Evolutionary conservation across 2,797 vertebrate genomes (phyloP).

Genomic region (Cossypha heuglini): DNA sequence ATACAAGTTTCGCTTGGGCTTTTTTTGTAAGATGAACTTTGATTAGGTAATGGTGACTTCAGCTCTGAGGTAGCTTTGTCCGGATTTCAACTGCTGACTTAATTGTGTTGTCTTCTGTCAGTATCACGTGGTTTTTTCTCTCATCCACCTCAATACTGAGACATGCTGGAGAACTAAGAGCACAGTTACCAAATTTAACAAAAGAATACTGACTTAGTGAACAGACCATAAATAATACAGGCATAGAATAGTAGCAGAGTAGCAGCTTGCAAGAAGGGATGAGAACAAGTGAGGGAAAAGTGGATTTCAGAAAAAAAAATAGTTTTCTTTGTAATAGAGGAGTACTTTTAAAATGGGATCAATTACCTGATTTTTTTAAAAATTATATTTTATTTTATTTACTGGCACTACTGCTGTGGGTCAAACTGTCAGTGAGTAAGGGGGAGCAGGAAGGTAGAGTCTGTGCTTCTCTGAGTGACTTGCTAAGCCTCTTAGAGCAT

Average conservation of each 20-base stretch:
- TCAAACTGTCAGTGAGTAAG: not conserved
- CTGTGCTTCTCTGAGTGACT: not conserved
- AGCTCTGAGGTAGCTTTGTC: not conserved
- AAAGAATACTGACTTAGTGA: not conserved
- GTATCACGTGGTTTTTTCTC: not conserved
- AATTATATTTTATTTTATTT: not conserved
- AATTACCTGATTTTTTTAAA: not conserved
- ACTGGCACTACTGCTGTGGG: not conserved
- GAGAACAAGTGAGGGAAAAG: not conserved
- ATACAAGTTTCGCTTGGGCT: not conserved
- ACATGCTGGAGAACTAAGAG: not conserved
- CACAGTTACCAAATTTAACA: not conserved
- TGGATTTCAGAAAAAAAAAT: not conserved
- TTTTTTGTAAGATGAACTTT: not conserved
- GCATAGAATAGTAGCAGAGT: not conserved
- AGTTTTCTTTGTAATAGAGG: not conserved
- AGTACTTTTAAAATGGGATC: not conserved
- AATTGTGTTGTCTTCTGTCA: not conserved
- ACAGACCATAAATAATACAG: conserved; percentile 13
- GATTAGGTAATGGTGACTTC: not conserved
- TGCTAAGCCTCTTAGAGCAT: conserved; percentile 34
- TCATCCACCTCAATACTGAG: not conserved
- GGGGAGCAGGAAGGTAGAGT: not conserved
- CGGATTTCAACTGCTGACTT: not conserved
- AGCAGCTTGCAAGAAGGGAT: not conserved